These are phyloP conservation scores for Trichomycterus rosablanca DNA, from an alignment of 2,113 vertebrate species.

Conservation along the genomic window DNA sequence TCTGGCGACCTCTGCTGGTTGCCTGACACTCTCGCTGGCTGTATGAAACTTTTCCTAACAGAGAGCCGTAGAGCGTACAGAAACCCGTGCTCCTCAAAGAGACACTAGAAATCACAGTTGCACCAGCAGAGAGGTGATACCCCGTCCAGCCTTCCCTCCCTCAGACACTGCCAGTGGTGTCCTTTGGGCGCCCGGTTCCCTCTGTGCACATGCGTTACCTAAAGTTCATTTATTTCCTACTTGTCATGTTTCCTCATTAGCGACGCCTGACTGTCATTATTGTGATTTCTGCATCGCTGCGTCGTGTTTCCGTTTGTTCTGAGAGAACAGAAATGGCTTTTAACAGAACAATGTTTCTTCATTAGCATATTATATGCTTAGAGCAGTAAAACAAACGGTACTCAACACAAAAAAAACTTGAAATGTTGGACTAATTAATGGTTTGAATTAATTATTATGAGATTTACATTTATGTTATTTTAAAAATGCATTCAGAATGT, in stretches of 20 bases:
- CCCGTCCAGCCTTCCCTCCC: too few relatives aligned
- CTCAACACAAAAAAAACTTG: not conserved
- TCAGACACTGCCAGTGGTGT: too few relatives aligned
- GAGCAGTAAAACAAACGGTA: not conserved
- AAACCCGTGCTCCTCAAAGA: too few relatives aligned
- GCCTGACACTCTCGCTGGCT: too few relatives aligned
- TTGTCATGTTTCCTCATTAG: not conserved
- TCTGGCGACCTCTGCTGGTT: too few relatives aligned
- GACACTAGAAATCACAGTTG: too few relatives aligned
- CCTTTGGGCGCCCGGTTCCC: too few relatives aligned
- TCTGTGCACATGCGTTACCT: too few relatives aligned
- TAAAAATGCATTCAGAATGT: constrained; percentile 27
- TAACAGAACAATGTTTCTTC: not conserved
- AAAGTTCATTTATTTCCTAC: not conserved
- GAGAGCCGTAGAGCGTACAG: too few relatives aligned
- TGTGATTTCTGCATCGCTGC: not conserved
- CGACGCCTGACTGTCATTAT: not conserved
- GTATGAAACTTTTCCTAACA: too few relatives aligned
- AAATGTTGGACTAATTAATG: not conserved
- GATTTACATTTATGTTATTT: constrained; percentile 39
- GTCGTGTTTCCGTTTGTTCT: not conserved
- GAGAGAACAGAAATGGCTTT: not conserved
- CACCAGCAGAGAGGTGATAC: too few relatives aligned
- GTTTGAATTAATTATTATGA: constrained; percentile 19
- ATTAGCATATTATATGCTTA: not conserved